Evolutionary conservation across 1,140 invertebrate species (phyloP).

Genomic region (Agrypnia vestita): DNA sequence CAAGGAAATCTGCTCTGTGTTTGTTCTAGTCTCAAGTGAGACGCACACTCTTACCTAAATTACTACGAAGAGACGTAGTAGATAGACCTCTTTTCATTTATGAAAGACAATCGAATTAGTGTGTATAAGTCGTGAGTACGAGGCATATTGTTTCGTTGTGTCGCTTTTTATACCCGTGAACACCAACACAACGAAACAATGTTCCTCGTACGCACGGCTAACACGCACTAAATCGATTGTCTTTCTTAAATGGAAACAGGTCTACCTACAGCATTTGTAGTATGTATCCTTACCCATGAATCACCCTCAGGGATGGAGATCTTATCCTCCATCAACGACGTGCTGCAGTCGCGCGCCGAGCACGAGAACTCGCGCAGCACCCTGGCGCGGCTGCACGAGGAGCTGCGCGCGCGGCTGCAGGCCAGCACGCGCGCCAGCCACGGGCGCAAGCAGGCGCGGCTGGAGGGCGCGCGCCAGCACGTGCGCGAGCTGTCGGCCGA

Average conservation of each 20-base stretch:
- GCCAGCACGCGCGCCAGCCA: neutral
- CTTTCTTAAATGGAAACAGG: no score
- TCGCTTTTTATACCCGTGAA: neutral
- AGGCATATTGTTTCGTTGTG: neutral
- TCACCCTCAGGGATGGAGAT: constrained; percentile 41
- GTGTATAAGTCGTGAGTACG: neutral
- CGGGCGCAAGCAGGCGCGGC: neutral
- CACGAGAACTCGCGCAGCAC: constrained; percentile 48
- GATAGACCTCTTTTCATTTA: no score
- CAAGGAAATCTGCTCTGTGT: no score
- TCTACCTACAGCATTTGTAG: no score
- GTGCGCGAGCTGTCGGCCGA: constrained; percentile 16
- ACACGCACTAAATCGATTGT: no score
- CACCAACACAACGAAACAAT: neutral
- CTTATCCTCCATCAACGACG: constrained; percentile 49
- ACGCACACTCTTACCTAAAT: no score
- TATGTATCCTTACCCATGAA: no score
- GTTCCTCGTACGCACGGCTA: neutral
- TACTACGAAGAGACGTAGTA: neutral
- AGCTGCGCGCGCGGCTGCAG: constrained; percentile 43
- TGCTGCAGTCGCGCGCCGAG: constrained; percentile 45
- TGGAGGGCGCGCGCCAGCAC: neutral
- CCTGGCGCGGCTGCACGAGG: constrained; percentile 51
- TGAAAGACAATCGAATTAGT: no score
- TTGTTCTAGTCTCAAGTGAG: no score